These are phyloP conservation scores for Coecobrya sp. DNA, from an alignment of 2,888 invertebrate genomes.

Conservation along the genomic window DNA sequence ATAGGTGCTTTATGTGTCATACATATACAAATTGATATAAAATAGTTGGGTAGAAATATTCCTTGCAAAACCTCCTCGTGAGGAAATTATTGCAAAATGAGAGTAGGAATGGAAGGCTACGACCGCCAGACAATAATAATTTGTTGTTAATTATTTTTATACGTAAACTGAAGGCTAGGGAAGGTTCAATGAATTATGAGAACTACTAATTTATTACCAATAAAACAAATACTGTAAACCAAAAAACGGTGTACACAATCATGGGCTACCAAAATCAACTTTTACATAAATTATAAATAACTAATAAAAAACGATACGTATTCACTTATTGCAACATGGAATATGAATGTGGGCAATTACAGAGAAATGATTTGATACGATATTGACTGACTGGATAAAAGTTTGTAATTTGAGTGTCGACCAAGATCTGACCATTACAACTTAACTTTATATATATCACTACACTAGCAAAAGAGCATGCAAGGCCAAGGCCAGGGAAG, in stretches of 20 bases:
- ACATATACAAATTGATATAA: neutral
- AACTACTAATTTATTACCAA: neutral
- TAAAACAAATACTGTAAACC: neutral
- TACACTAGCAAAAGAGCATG: neutral
- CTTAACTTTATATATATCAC: neutral
- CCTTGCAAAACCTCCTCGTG: neutral
- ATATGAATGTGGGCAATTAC: neutral
- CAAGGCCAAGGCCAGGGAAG: neutral
- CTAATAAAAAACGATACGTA: neutral
- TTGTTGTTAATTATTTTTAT: neutral
- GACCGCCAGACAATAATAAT: conserved; percentile 16
- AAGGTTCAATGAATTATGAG: neutral
- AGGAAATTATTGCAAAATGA: neutral
- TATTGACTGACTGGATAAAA: neutral
- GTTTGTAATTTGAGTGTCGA: neutral
- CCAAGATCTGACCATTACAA: neutral
- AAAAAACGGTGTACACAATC: conserved; percentile 16
- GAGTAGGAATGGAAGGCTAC: neutral
- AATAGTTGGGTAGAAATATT: neutral
- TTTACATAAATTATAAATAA: neutral
- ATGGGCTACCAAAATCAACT: conserved; percentile 41
- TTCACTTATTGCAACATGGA: neutral
- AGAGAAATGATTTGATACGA: neutral
- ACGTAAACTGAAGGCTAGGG: neutral
- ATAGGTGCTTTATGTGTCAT: conserved; percentile 69